Evolutionary conservation across 2,113 vertebrate species (phyloP).

Genomic region (Nannospalax galili): DNA sequence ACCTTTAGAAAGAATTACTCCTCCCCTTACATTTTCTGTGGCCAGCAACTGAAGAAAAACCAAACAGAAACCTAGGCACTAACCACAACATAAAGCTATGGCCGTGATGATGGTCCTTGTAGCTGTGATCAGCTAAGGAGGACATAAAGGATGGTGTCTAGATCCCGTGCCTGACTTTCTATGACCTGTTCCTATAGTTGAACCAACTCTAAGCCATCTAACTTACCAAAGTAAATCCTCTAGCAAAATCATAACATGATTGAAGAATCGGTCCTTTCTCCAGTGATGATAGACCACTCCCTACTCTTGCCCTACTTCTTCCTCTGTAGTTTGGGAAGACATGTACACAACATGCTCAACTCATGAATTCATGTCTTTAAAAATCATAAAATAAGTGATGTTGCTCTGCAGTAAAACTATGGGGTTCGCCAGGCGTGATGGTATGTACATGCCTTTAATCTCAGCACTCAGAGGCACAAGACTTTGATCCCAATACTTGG

Average conservation of each 20-base stretch:
- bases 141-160: fast-evolving
- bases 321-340: not conserved
- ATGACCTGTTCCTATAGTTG: not conserved
- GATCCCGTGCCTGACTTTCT: not conserved
- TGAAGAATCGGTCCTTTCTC: not conserved
- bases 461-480: too few species aligned
- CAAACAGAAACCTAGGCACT: not conserved
- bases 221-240: slow-evolving; percentile 4
- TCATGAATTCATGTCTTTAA: not conserved
- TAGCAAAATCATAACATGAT: not conserved
- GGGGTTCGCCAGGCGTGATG: too few species aligned
- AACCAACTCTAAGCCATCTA: not conserved
- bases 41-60: slow-evolving; percentile 4
- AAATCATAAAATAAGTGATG: not conserved
- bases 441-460: too few species aligned
- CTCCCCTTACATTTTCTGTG: not conserved
- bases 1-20: not conserved
- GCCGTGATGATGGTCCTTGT: not conserved
- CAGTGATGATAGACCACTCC: not conserved
- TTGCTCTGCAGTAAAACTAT: not conserved
- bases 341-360: not conserved
- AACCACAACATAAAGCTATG: not conserved
- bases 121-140: not conserved
- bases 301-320: not conserved
- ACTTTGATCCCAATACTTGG: too few species aligned